phyloP scores from a whole-genome alignment of 2,888 invertebrate species.

The Salticus scenicus region DNA sequence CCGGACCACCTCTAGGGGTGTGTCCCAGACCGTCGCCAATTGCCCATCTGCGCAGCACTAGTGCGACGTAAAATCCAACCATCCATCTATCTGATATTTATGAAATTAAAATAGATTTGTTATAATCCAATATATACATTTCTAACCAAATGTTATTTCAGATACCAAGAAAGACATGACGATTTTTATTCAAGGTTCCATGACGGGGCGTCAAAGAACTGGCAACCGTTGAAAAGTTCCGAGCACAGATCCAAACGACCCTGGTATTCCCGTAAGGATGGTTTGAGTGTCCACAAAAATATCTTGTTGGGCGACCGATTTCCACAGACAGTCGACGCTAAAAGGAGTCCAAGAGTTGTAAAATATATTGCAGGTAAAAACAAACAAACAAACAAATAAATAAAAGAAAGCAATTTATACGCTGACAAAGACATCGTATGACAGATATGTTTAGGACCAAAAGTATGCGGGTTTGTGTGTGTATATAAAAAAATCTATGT shows the following conservation, averaged over 20 bases:
- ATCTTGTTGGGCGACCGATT: not conserved
- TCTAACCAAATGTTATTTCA: no score
- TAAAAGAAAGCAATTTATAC: no score
- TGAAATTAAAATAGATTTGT: no score
- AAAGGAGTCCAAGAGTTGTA: slow-evolving; percentile 39
- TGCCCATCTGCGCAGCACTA: no score
- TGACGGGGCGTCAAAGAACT: not conserved
- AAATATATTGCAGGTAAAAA: slow-evolving; percentile 58
- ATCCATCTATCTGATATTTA: not conserved
- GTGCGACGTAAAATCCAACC: not conserved
- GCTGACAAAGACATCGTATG: no score
- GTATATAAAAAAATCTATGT: no score
- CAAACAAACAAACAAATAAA: no score
- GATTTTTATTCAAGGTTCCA: not conserved
- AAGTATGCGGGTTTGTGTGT: no score
- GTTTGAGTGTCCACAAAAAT: not conserved
- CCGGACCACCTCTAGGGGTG: no score
- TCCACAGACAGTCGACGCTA: not conserved
- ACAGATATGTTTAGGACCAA: no score
- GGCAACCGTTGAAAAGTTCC: not conserved
- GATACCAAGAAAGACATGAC: not conserved
- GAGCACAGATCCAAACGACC: not conserved
- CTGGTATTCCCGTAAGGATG: not conserved
- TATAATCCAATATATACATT: no score
- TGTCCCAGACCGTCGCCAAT: no score